These are phyloP conservation scores for Chirona hameri DNA, from an alignment of 2,888 invertebrate species.

Conservation along the genomic window DNA sequence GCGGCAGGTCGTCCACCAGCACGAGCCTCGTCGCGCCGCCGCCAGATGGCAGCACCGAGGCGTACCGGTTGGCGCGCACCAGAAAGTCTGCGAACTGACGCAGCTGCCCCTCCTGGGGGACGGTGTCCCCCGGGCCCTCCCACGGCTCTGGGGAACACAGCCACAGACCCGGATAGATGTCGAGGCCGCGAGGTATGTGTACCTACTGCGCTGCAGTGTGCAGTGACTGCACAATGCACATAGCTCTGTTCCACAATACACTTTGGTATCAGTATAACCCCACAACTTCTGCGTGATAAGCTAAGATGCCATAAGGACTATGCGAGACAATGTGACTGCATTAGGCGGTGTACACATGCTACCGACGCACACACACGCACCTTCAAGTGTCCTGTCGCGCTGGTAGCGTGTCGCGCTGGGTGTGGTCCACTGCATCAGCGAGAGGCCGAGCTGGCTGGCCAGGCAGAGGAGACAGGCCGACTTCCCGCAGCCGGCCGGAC, in stretches of 20 bases:
- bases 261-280: too few species aligned
- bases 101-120: conserved; percentile 54
- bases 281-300: too few species aligned
- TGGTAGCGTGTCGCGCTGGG: not conserved
- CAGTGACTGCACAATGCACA: too few species aligned
- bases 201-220: not conserved
- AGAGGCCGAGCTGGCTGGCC: not conserved
- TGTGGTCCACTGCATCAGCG: not conserved
- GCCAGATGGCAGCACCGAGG: conserved; percentile 37
- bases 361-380: too few species aligned
- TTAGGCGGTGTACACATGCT: not conserved
- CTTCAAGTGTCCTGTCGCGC: not conserved
- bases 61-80: conserved; percentile 70
- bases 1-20: conserved; percentile 78
- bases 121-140: conserved; percentile 34
- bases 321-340: too few species aligned
- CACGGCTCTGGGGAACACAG: not conserved
- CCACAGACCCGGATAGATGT: not conserved
- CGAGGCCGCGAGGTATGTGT: not conserved
- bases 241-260: too few species aligned
- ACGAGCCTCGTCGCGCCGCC: conserved; percentile 55
- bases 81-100: conserved; percentile 71
- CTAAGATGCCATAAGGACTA: too few species aligned
- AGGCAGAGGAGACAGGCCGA: conserved; percentile 66
- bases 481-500: conserved; percentile 82